These are phyloP conservation scores for Dyspetes luteomarginatus DNA, from an alignment of 2,888 invertebrate species.

Conservation along the genomic window DNA sequence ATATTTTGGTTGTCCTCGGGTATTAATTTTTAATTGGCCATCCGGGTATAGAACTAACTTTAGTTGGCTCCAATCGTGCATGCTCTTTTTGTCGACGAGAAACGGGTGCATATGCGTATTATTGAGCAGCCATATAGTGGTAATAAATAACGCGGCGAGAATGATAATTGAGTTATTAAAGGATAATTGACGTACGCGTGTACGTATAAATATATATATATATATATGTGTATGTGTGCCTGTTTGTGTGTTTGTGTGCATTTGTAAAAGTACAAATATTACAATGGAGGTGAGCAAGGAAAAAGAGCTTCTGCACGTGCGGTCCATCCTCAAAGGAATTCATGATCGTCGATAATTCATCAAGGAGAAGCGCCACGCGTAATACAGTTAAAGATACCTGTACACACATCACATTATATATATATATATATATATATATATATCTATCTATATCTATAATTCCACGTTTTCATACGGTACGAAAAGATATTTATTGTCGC, in stretches of 20 bases:
- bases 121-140: neutral
- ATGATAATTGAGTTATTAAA: constrained; percentile 64
- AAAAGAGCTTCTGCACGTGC: constrained; percentile 14
- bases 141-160: constrained; percentile 52
- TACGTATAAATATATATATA: neutral
- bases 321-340: constrained; percentile 56
- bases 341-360: constrained; percentile 52
- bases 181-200: constrained; percentile 54
- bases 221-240: neutral
- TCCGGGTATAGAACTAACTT: neutral
- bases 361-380: constrained; percentile 37
- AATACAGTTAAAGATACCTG: neutral
- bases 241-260: neutral
- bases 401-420: neutral
- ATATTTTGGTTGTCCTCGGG: neutral
- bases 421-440: neutral
- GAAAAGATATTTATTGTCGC: constrained; percentile 55
- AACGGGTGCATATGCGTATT: neutral
- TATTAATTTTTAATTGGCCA: constrained; percentile 26
- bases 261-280: neutral
- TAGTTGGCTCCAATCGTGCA: too few species aligned
- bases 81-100: too few species aligned
- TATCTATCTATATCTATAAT: neutral
- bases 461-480: neutral
- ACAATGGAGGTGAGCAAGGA: neutral